phyloP scores from a whole-genome alignment of 2,888 invertebrate species.

The Phragmatobia fuliginosa region DNA sequence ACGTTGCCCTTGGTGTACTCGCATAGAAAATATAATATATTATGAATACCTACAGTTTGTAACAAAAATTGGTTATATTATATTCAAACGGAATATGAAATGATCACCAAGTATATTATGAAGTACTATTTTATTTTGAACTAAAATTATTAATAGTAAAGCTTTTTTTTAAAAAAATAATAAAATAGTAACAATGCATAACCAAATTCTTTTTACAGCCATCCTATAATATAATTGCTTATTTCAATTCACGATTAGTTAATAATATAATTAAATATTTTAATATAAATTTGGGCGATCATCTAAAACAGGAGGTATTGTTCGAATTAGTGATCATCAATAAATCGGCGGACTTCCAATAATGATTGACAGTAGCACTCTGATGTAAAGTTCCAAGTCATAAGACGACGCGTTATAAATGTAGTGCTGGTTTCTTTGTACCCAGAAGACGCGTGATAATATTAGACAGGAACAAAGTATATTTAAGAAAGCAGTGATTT shows the following conservation, averaged over 20 bases:
- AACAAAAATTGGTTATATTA: no score
- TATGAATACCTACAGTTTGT: no score
- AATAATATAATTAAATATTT: constrained; percentile 24
- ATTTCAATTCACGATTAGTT: background rate
- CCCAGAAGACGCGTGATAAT: constrained; percentile 2
- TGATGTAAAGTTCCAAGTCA: constrained; percentile 29
- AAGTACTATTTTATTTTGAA: no score
- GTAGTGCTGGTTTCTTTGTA: no score
- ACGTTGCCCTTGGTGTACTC: background rate
- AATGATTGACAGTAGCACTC: constrained; percentile 58
- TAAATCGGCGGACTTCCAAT: constrained; percentile 52
- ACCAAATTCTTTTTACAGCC: no score
- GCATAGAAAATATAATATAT: no score
- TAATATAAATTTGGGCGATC: constrained; percentile 20
- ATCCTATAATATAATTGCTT: background rate
- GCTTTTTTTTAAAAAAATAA: no score
- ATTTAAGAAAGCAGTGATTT: background rate
- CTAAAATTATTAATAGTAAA: no score
- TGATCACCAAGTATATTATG: no score
- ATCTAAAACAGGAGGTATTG: constrained; percentile 20
- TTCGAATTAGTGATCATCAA: constrained; percentile 52
- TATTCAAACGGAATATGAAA: no score
- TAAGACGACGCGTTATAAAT: constrained; percentile 4
- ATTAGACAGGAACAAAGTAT: background rate
- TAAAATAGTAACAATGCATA: no score